These are phyloP conservation scores for Sinentomon sp. DNA, from an alignment of 2,888 invertebrate genomes.

Conservation along the genomic window DNA sequence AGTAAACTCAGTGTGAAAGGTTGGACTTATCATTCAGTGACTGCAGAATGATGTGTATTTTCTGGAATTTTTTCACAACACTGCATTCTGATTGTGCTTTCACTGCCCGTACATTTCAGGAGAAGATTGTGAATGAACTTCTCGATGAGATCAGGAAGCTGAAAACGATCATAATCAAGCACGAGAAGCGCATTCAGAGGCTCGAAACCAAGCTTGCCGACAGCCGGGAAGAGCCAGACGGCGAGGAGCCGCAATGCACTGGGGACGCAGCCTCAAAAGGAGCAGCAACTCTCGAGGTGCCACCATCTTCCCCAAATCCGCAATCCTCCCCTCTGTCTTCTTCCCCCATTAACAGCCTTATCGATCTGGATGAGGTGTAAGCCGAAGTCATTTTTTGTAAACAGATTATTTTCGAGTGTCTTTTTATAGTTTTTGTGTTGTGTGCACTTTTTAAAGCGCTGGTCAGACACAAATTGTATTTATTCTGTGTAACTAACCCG, in stretches of 20 bases:
- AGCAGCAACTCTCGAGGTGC: conserved; percentile 11
- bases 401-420: no score
- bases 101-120: conserved; percentile 7
- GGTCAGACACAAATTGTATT: no score
- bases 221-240: conserved; percentile 8
- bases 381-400: no score
- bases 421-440: no score
- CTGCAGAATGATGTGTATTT: no score
- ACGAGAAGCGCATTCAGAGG: conserved; percentile 58
- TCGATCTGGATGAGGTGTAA: no score
- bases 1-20: no score
- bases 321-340: no score
- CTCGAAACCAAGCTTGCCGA: conserved; percentile 29
- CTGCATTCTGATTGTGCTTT: not conserved
- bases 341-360: not conserved
- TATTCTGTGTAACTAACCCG: no score
- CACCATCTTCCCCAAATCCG: conserved; percentile 9
- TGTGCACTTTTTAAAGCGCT: no score
- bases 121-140: conserved; percentile 36
- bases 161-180: conserved; percentile 79
- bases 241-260: no score
- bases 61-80: not conserved
- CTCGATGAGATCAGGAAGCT: conserved; percentile 69
- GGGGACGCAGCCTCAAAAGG: conserved; percentile 11
- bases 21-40: no score